Percentiles rank a stretch among this genome's conserved stretches.
Evolutionary conservation across 2,797 vertebrate genomes (phyloP).

Genomic region (Manis javanica): DNA sequence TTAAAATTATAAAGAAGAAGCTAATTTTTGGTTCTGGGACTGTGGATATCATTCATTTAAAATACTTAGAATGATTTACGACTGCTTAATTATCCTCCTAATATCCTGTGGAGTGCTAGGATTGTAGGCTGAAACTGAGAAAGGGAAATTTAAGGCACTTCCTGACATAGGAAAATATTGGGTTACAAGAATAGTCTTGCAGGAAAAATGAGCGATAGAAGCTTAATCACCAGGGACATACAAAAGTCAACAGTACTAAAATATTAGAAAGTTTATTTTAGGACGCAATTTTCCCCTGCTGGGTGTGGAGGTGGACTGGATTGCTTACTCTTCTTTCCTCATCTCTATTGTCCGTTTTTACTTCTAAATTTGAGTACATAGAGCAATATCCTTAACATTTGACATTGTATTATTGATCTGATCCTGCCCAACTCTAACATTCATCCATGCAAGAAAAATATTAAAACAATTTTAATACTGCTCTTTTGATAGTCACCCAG

Average conservation of each 20-base stretch:
- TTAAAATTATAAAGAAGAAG: conserved; percentile 18
- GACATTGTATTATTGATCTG: conserved; percentile 16
- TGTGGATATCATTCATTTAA: conserved; percentile 41
- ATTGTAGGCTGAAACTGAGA: conserved; percentile 71
- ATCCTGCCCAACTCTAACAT: background rate
- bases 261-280: conserved; percentile 78
- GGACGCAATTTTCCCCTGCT: conserved; percentile 62
- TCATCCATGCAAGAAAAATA: background rate
- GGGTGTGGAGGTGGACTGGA: background rate
- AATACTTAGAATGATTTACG: conserved; percentile 73
- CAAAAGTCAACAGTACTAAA: conserved; percentile 78
- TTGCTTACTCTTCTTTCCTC: conserved; percentile 47
- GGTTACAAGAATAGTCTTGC: conserved; percentile 75
- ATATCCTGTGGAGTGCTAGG: conserved; percentile 50
- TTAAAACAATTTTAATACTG: background rate
- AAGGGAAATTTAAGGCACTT: conserved; percentile 75
- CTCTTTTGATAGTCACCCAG: conserved; percentile 51
- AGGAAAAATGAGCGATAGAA: conserved; percentile 74
- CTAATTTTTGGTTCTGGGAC: conserved; percentile 29
- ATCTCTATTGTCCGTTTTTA: conserved; percentile 43
- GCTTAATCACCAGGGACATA: conserved; percentile 73
- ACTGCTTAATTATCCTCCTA: conserved; percentile 70
- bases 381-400: conserved; percentile 49
- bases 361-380: conserved; percentile 11
- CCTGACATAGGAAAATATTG: conserved; percentile 78